These are phyloP conservation scores for Sylvilagus floridanus DNA, from an alignment of 2,797 vertebrate species.

Conservation along the genomic window DNA sequence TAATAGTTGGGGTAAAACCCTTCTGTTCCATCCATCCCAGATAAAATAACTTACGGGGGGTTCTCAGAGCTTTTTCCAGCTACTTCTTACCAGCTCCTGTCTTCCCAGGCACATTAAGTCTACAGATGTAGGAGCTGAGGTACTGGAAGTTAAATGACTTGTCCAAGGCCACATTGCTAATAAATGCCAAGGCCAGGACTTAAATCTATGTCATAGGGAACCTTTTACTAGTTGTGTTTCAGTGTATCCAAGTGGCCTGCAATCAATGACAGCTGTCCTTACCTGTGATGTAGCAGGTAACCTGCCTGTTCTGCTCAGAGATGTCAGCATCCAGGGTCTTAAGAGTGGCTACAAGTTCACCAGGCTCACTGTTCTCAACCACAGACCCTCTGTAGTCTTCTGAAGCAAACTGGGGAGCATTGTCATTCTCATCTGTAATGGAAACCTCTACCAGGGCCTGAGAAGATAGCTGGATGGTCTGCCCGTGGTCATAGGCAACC, in stretches of 20 bases:
- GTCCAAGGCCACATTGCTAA: background rate
- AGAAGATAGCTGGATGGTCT: constrained; percentile 93
- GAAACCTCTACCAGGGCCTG: constrained; percentile 95
- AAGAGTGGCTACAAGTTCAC: constrained; percentile 92
- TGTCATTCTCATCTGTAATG: constrained; percentile 97
- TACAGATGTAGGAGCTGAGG: background rate
- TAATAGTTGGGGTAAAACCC: background rate
- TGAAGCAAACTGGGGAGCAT: constrained; percentile 93
- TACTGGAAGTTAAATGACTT: background rate
- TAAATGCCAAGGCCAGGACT: background rate
- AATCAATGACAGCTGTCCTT: constrained; percentile 66
- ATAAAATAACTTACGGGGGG: background rate
- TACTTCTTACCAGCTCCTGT: background rate
- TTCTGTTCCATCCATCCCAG: background rate
- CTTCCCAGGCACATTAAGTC: background rate
- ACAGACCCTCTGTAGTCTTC: constrained; percentile 93
- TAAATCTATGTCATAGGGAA: background rate
- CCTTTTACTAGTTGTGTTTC: background rate
- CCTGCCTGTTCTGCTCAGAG: constrained; percentile 93
- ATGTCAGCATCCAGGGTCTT: constrained; percentile 93
- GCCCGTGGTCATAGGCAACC: constrained; percentile 95
- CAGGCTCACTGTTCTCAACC: constrained; percentile 92
- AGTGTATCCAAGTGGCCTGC: background rate
- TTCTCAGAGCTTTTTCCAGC: background rate
- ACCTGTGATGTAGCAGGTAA: constrained; percentile 98